Percentiles rank a stretch among this genome's conserved stretches.
Conservation (phyloP, 2,888 invertebrate species). For the Sicus ferrugineus region DNA sequence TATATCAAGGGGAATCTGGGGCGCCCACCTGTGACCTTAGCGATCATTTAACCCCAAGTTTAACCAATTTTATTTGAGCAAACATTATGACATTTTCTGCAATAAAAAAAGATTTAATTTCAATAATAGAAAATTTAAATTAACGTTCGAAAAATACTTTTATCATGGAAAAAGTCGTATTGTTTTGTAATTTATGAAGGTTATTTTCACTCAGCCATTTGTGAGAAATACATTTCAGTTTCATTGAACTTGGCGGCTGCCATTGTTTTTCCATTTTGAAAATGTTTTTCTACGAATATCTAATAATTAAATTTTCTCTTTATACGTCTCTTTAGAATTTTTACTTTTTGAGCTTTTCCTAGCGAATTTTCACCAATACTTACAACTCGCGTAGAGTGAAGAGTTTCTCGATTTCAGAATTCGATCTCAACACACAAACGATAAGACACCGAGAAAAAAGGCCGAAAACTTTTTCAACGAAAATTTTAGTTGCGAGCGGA, state of each 20-base stretch:
- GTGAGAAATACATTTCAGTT: slow-evolving; percentile 15
- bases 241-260: slow-evolving; percentile 30
- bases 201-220: neutral
- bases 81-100: too few relatives aligned
- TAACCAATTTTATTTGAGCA: too few relatives aligned
- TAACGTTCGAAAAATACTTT: neutral
- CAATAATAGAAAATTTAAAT: too few relatives aligned
- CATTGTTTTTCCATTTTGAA: neutral
- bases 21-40: too few relatives aligned
- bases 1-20: too few relatives aligned
- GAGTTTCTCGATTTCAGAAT: slow-evolving; percentile 23
- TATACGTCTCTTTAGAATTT: slow-evolving; percentile 6
- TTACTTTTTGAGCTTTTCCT: slow-evolving; percentile 4
- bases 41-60: too few relatives aligned
- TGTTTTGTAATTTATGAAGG: slow-evolving; percentile 15
- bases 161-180: slow-evolving; percentile 21
- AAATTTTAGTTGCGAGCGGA: slow-evolving; percentile 66
- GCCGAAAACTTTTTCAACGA: slow-evolving; percentile 40
- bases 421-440: slow-evolving; percentile 26
- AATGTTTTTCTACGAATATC: neutral
- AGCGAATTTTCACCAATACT: slow-evolving; percentile 20
- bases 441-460: slow-evolving; percentile 22
- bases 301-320: neutral
- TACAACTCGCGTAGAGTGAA: slow-evolving; percentile 8
- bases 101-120: too few relatives aligned